Evolutionary conservation across 2,888 invertebrate genomes (phyloP).

Genomic region (Bembecia ichneumoniformis): DNA sequence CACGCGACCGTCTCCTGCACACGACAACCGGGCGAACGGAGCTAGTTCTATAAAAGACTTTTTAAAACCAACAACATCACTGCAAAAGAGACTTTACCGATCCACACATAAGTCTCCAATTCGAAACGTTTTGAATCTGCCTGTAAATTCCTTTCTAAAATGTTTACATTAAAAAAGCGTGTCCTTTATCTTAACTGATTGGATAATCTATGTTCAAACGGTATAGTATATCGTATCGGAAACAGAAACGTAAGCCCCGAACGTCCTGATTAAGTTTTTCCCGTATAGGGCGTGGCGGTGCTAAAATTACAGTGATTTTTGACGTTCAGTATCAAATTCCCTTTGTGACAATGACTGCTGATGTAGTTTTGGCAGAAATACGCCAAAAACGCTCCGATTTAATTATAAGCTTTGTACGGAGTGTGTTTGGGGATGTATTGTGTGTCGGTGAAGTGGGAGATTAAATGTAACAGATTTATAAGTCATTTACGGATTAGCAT

Average conservation of each 20-base stretch:
- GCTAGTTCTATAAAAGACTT: conserved; percentile 30
- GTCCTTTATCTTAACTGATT: conserved; percentile 72
- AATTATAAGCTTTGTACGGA: conserved; percentile 60
- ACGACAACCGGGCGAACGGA: conserved; percentile 43
- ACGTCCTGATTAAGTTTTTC: conserved; percentile 63
- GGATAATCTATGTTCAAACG: conserved; percentile 71
- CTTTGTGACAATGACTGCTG: conserved; percentile 26
- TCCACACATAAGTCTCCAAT: conserved; percentile 23
- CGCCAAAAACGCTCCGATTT: conserved; percentile 51
- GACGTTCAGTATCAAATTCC: conserved; percentile 51
- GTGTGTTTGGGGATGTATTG: conserved; percentile 24
- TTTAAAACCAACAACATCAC: conserved; percentile 11
- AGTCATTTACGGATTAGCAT: conserved; percentile 37
- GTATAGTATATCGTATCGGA: conserved; percentile 67
- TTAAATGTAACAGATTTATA: conserved; percentile 38
- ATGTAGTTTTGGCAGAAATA: conserved; percentile 54
- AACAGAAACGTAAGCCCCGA: conserved; percentile 62
- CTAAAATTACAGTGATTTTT: conserved; percentile 67
- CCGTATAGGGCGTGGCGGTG: conserved; percentile 45
- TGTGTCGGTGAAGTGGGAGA: conserved; percentile 30
- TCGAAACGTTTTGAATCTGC: conserved; percentile 30
- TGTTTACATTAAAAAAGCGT: conserved; percentile 52
- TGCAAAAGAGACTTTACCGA: conserved; percentile 26
- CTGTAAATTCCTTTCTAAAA: conserved; percentile 27
- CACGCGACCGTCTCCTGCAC: conserved; percentile 59